Base-by-base conservation (phyloP, 2,888 invertebrate species). In the Eilema sororculum region DNA sequence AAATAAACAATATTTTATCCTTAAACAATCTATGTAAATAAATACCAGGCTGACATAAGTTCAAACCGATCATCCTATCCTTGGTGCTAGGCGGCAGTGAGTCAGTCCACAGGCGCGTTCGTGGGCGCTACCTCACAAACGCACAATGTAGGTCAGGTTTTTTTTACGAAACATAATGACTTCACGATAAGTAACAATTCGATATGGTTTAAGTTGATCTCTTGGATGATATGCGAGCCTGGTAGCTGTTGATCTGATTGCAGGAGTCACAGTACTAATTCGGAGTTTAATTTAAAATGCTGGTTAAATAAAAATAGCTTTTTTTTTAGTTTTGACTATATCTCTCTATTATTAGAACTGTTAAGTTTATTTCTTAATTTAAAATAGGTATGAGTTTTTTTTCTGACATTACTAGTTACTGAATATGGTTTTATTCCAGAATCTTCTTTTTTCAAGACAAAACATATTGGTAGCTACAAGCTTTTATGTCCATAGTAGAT, bases 51-150 rank as follows among this genome's bases (percentile, higher is more conserved):
- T 16, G n/a, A 9, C 74, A 80, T 80, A 61, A 77, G 63, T 37
- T 20, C 58, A 16, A 57, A 58, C 59, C 59, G 65, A 16, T 73
- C 68, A 60, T 66, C 69, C 59, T 69, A 76, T 78, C 77, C 73
- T 77, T 72, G 70, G 46, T 46, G 70, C 28, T 41, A 46, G 60
- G 64, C n/a, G 28, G 57, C 22, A 33, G 67, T 85, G 86, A 85
- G 78, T 85, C 86, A 85, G 74, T 65, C 58, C 67, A 71, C 76
- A 76, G 72, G 77, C 81, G 76, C 75, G 84, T 70, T 67, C n/a
- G 78, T 85, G 73, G 83, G 85, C 74, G 83, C 74, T 71, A 73
- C 79, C 81, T 79, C 81, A 85, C 74, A 77, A 64, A 71, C 73
- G 71, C 65, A 28, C 62, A 76, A 81, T 83, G 77, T 81, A 75